These are phyloP conservation scores for Rhimphoctona megacephalus DNA, from an alignment of 2,888 invertebrate species.

Conservation along the genomic window DNA sequence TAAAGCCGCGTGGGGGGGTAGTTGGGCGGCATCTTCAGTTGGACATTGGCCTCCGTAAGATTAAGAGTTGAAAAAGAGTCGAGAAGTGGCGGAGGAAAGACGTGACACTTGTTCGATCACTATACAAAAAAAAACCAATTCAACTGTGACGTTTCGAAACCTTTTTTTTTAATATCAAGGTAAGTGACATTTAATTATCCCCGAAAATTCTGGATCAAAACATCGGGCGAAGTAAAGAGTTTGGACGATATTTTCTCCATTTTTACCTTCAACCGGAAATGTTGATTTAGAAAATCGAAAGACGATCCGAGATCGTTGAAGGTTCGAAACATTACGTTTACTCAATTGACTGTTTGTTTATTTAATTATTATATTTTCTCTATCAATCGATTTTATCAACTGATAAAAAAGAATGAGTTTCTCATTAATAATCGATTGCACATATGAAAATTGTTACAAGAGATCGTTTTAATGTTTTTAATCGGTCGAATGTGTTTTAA, in stretches of 20 bases:
- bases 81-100: constrained; percentile 78
- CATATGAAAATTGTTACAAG: not conserved
- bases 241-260: not conserved
- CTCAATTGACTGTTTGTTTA: not conserved
- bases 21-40: constrained; percentile 84
- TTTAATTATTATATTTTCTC: not conserved
- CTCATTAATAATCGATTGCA: not conserved
- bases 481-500: not conserved
- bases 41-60: constrained; percentile 84
- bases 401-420: not conserved
- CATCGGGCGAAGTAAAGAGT: not conserved
- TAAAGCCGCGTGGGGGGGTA: constrained; percentile 78
- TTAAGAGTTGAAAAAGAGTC: constrained; percentile 82
- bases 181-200: constrained; percentile 48
- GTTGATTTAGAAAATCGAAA: not conserved
- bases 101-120: constrained; percentile 66
- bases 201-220: constrained; percentile 1
- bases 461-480: not conserved
- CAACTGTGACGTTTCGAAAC: constrained; percentile 44
- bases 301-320: not conserved
- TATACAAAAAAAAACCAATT: constrained; percentile 32
- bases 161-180: constrained; percentile 44
- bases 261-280: not conserved
- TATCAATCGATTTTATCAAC: not conserved
- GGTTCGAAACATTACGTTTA: too few relatives aligned